Base-by-base conservation (phyloP, 2,113 vertebrate genomes). In the Andinoacara biseriatus region DNA sequence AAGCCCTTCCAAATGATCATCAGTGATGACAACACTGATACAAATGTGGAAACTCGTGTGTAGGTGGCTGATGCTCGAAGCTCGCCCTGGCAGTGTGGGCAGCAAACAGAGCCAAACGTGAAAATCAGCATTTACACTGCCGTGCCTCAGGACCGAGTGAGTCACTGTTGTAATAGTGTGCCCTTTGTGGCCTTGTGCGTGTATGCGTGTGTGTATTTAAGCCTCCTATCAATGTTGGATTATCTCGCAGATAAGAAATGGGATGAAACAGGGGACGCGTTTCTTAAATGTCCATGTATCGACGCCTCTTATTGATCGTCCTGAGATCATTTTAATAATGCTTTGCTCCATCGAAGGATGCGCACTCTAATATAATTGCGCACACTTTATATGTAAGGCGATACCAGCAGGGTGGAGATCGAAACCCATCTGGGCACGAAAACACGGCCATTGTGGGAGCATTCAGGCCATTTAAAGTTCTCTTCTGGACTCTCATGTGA, bases 111-210 rank as follows among this genome's bases (percentile, higher is more conserved):
- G 46, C 67, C 58, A 82, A 63, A 86, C 76, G 69, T 60, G 31
- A 89, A 86, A 88, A 87, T 85, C 57, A 81, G 62, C 83, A 81
- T 92, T 91, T 89, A 88, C 84, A 74, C 83, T 81, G 60, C 59
- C 35, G 22, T 54, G 65, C 85, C 86, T 86, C 76, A 22, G 87
- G 78, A 84, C 29, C 15, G 65, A 35, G 81, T 80, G 89, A 91
- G 85, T 90, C 86, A 90, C 78, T 38, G 76, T 57, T 67, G 46
- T 63, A 78, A 82, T 76, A 69, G 88, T 78, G 38, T 22, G 58
- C 38, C 76, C 59, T 85, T 80, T 89, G 74, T 29, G 49, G 75
- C 72, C 14, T 6, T 15, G 74, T 35, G 69, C 60, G 33, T 26
- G 38, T 67, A 35, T 3, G 15, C 58, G 67, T 72, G 60, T 62